phyloP scores from a whole-genome alignment of 2,797 vertebrate species.

The Enteromius unitaeniatus region DNA sequence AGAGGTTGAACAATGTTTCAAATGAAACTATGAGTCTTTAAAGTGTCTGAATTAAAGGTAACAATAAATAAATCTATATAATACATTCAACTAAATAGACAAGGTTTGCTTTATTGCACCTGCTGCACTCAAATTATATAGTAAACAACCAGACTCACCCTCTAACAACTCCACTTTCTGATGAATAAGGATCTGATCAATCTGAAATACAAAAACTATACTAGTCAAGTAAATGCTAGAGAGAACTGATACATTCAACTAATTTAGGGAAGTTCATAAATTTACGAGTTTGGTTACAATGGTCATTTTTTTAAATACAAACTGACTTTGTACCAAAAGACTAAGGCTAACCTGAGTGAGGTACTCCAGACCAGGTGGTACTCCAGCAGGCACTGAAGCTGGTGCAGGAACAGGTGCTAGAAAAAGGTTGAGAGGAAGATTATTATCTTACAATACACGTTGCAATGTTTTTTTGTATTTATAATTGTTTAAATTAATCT shows the following conservation, averaged over 20 bases:
- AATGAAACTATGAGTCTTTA: background rate
- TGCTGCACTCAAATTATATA: conserved; percentile 5
- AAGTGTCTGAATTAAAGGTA: background rate
- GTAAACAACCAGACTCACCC: conserved; percentile 71
- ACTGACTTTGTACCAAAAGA: background rate
- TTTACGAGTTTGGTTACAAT: background rate
- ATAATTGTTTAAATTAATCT: background rate
- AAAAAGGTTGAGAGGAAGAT: conserved; percentile 51
- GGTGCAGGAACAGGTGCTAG: conserved; percentile 27
- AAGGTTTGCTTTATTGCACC: background rate
- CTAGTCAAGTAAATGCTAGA: conserved; percentile 11
- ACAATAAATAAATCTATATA: background rate
- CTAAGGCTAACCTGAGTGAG: conserved; percentile 81
- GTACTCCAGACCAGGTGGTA: conserved; percentile 87
- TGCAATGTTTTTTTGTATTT: background rate
- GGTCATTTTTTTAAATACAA: background rate
- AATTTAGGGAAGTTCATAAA: background rate
- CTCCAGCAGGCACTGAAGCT: conserved; percentile 66
- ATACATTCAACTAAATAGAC: background rate
- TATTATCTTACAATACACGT: background rate
- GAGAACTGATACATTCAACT: background rate
- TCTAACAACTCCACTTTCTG: conserved; percentile 87
- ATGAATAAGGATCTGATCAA: conserved; percentile 89
- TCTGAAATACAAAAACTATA: conserved; percentile 69
- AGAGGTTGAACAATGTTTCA: background rate